These are phyloP conservation scores for Erannis defoliaria DNA, from an alignment of 2,888 invertebrate genomes.

Conservation along the genomic window DNA sequence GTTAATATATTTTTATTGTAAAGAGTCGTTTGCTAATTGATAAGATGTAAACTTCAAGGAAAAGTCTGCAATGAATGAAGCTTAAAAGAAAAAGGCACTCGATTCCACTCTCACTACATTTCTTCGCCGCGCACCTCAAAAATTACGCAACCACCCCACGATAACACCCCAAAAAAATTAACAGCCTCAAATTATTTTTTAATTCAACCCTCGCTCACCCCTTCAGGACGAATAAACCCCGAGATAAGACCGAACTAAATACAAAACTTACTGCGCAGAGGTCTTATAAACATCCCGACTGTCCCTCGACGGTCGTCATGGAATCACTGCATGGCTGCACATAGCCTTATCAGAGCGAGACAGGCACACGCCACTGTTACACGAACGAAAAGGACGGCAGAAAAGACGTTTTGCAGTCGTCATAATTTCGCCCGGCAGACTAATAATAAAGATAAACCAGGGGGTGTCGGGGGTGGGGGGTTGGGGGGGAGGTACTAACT, in stretches of 20 bases:
- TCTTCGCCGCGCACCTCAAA: constrained; percentile 1
- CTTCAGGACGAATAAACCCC: constrained; percentile 63
- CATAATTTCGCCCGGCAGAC: constrained; percentile 87
- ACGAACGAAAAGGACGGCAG: constrained; percentile 56
- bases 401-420: constrained; percentile 84
- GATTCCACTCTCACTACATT: too few species aligned
- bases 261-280: constrained; percentile 69
- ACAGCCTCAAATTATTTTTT: constrained; percentile 57
- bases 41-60: too few species aligned
- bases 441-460: constrained; percentile 85
- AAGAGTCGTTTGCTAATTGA: too few species aligned
- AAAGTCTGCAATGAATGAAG: too few species aligned
- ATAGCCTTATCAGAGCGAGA: constrained; percentile 58
- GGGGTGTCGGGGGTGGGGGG: constrained; percentile 43
- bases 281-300: constrained; percentile 68
- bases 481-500: constrained; percentile 41
- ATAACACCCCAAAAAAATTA: constrained; percentile 32
- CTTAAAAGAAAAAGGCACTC: too few species aligned
- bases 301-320: constrained; percentile 71
- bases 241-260: constrained; percentile 71
- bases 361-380: constrained; percentile 20
- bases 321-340: constrained; percentile 77
- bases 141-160: constrained; percentile 8
- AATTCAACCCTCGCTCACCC: constrained; percentile 56
- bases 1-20: too few species aligned